phyloP scores from a whole-genome alignment of 2,113 vertebrate genomes.

The Neomonachus schauinslandi region DNA sequence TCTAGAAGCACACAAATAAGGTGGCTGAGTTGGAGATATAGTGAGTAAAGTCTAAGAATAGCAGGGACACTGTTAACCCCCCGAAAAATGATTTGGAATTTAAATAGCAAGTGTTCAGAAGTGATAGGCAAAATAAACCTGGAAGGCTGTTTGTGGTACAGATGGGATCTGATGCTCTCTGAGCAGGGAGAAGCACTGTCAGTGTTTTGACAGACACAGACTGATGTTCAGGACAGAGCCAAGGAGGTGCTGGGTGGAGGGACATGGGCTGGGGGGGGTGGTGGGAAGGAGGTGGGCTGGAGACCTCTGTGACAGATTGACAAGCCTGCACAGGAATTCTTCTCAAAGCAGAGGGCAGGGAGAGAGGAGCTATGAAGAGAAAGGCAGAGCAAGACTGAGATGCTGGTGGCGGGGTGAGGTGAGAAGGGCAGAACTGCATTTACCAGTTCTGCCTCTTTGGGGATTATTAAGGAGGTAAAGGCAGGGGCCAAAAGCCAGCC shows the following conservation, averaged over 20 bases:
- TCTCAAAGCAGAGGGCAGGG: neutral
- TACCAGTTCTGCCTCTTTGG: slow-evolving; percentile 10
- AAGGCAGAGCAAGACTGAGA: neutral
- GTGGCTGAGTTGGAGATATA: slow-evolving; percentile 59
- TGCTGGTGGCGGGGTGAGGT: neutral
- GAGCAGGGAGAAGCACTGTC: slow-evolving; percentile 49
- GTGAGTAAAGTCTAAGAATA: slow-evolving; percentile 76
- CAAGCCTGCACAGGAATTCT: slow-evolving; percentile 25
- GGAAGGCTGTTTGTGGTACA: slow-evolving; percentile 67
- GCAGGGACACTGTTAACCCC: slow-evolving; percentile 76
- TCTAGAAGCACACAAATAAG: slow-evolving; percentile 56
- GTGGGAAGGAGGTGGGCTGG: neutral
- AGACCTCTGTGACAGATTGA: slow-evolving; percentile 52
- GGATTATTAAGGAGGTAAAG: slow-evolving; percentile 61
- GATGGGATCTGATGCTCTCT: slow-evolving; percentile 52
- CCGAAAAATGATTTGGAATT: slow-evolving; percentile 79
- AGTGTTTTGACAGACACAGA: slow-evolving; percentile 61
- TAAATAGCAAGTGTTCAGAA: slow-evolving; percentile 73
- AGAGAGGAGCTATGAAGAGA: neutral
- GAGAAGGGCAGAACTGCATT: neutral
- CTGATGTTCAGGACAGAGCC: slow-evolving; percentile 54
- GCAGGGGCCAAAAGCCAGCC: slow-evolving; percentile 48
- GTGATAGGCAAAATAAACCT: slow-evolving; percentile 80
- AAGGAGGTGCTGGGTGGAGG: slow-evolving; percentile 54
- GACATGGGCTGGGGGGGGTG: neutral